Percentiles rank a stretch among this genome's conserved stretches.
Conservation (phyloP, 2,888 invertebrate species). For the Aplocera efformata region DNA sequence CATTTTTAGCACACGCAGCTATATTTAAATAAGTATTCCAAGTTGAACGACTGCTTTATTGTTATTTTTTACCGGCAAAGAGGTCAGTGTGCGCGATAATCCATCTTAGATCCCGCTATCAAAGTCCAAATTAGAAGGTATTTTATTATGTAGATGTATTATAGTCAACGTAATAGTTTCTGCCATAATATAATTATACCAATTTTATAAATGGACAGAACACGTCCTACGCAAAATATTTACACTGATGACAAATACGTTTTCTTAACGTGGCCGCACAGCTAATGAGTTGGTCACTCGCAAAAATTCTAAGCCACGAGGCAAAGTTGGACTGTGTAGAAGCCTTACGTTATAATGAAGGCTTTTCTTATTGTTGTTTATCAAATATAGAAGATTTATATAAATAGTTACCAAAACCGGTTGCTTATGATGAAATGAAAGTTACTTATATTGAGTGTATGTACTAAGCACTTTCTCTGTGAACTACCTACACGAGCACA, state of each 20-base stretch:
- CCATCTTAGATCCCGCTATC: slow-evolving; percentile 38
- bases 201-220: slow-evolving; percentile 43
- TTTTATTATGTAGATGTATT: slow-evolving; percentile 24
- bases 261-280: slow-evolving; percentile 36
- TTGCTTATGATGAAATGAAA: slow-evolving; percentile 61
- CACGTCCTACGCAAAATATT: slow-evolving; percentile 48
- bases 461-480: slow-evolving; percentile 63
- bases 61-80: slow-evolving; percentile 46
- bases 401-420: slow-evolving; percentile 12
- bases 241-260: slow-evolving; percentile 43
- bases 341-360: no score
- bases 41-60: slow-evolving; percentile 62
- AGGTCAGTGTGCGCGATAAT: slow-evolving; percentile 41
- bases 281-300: neutral
- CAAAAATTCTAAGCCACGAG: no score
- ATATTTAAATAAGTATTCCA: slow-evolving; percentile 39
- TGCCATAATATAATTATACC: slow-evolving; percentile 43
- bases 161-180: slow-evolving; percentile 33
- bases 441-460: slow-evolving; percentile 45
- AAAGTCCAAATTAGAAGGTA: slow-evolving; percentile 42
- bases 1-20: slow-evolving; percentile 35
- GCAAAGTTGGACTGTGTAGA: no score
- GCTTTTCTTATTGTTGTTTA: neutral
- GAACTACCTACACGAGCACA: slow-evolving; percentile 26
- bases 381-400: neutral